phyloP scores from a whole-genome alignment of 2,797 vertebrate species.

The Meriones psammophilus region DNA sequence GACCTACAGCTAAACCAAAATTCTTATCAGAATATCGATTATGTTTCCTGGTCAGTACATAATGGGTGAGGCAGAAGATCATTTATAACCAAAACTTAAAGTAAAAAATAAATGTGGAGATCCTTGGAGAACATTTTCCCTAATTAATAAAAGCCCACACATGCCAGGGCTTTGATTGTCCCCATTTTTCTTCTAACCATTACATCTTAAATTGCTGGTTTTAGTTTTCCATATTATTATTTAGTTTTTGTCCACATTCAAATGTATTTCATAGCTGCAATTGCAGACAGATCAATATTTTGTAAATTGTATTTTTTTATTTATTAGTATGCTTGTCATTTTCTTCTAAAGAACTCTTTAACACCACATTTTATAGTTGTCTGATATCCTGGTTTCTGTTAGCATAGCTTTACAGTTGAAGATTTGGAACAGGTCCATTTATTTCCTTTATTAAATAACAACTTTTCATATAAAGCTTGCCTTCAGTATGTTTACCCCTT shows the following conservation, averaged over 20 bases:
- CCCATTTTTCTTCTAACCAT: neutral
- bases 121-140: neutral
- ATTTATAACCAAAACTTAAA: slow-evolving; percentile 19
- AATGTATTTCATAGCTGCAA: neutral
- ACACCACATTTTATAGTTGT: neutral
- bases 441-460: slow-evolving; percentile 33
- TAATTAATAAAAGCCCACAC: neutral
- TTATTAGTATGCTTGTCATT: neutral
- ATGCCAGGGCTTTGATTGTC: neutral
- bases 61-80: neutral
- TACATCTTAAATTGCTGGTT: neutral
- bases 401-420: neutral
- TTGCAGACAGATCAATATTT: neutral
- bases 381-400: slow-evolving; percentile 2
- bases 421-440: neutral
- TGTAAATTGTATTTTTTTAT: neutral
- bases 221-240: neutral
- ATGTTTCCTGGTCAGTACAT: neutral
- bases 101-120: neutral
- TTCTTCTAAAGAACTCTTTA: neutral
- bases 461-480: slow-evolving; percentile 11
- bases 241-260: neutral
- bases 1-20: neutral
- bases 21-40: neutral
- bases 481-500: neutral